Base-by-base conservation (phyloP, 2,888 invertebrate genomes). In the Polietes domitor region DNA sequence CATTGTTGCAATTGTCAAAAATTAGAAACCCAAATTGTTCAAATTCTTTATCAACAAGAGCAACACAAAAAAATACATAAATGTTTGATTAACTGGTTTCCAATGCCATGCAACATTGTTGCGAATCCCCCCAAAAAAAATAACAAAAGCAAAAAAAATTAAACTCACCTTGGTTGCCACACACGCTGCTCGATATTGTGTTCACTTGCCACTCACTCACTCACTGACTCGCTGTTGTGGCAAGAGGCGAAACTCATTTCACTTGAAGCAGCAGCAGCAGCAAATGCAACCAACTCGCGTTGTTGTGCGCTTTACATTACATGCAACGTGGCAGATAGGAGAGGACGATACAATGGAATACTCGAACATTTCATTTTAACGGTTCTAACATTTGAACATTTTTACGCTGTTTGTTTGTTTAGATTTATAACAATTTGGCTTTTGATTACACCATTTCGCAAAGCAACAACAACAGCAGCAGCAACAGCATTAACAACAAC, bases 391-490 rank as follows among this genome's bases (percentile, higher is more conserved):
- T 84, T 83, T 85, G 77, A 84, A 83, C 83, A 80, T 78, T 79
- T 84, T 81, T 77, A 81, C 78, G 80, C 61, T 70, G 83, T 85
- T 43, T 43, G 68, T 68, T 86, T 83, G 84, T 82, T 87, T 83
- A 87, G 87, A 87, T 88, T 87, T 87, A 87, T 87, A 87, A 86
- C 86, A 86, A 88, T 87, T 87, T 87, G 70, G 82, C 80, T 80
- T 74, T 43, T 85, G 85, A 80, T 80, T 85, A 82, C 82, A 82
- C 71, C 73, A 80, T 78, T 43, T 74, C 75, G 43, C 17, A 43
- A 55, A 21, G 37, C 15, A 32, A 19, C 32, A 74, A 58, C 72
- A 80, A 32, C 71, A 82, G 19, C 78, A 79, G 24, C 24, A 53
- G n/a, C 17, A 72, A 15, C 41, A 41, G 43, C 68, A 53, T n/a